Evolutionary conservation across 2,113 vertebrate species (phyloP).

Genomic region (Lophotis ruficrista): DNA sequence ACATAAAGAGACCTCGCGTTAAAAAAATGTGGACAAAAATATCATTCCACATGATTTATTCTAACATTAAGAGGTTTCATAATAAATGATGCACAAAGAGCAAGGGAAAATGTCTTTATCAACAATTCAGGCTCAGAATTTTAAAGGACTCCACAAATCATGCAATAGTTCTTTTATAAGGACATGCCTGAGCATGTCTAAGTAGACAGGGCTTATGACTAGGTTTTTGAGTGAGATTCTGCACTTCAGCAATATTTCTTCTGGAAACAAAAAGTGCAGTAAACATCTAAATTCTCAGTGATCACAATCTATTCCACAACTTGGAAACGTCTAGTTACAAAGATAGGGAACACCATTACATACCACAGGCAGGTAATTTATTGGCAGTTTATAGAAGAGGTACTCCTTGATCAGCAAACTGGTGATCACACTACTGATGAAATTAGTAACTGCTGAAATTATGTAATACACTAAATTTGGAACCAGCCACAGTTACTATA

Average conservation of each 20-base stretch:
- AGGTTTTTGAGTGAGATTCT: not conserved
- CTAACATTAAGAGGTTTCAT: not conserved
- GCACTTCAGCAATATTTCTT: not conserved
- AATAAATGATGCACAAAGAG: not conserved
- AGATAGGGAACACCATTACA: not conserved
- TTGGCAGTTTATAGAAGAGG: not conserved
- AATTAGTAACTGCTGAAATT: not conserved
- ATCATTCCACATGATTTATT: not conserved
- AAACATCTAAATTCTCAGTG: not conserved
- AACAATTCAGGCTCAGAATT: not conserved
- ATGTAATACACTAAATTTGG: not conserved
- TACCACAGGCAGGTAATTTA: not conserved
- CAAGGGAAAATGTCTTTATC: not conserved
- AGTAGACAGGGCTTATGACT: not conserved
- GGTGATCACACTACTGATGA: not conserved
- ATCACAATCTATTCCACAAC: not conserved
- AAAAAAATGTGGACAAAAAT: not conserved
- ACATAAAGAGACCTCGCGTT: not conserved
- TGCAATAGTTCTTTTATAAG: not conserved
- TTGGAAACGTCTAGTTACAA: not conserved
- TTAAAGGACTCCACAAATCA: not conserved
- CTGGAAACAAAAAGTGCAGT: not conserved
- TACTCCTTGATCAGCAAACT: not conserved
- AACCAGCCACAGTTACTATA: slow-evolving; percentile 58
- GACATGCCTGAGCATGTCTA: not conserved